Evolutionary conservation across 2,797 vertebrate species (phyloP).

Genomic region (Distichodus sexfasciatus): DNA sequence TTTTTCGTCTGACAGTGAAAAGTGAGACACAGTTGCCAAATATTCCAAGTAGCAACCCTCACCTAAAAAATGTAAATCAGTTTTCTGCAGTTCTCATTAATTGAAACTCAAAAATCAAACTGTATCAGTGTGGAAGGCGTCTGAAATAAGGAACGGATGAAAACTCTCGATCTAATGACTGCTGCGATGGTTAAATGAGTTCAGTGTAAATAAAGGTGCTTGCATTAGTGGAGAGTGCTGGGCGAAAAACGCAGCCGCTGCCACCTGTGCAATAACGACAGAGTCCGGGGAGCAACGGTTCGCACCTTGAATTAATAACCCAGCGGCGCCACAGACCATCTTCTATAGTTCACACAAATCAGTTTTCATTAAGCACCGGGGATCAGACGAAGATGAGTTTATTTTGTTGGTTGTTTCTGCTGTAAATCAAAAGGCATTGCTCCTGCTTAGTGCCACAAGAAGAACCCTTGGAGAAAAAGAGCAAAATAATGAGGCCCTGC

Average conservation of each 20-base stretch:
- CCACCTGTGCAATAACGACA: conserved; percentile 15
- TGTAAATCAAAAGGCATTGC: conserved; percentile 22
- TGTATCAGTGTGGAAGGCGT: too few species aligned
- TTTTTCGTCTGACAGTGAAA: too few species aligned
- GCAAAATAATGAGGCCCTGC: conserved; percentile 36
- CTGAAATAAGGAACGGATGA: neutral
- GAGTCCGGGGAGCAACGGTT: conserved; percentile 7
- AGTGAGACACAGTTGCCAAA: too few species aligned
- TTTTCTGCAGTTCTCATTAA: too few species aligned
- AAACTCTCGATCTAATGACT: neutral
- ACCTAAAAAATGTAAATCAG: too few species aligned
- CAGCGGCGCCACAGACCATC: neutral
- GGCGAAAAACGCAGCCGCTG: conserved; percentile 45
- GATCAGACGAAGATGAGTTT: conserved; percentile 32
- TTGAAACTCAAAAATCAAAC: too few species aligned
- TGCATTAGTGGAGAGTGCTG: neutral
- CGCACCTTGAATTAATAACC: neutral
- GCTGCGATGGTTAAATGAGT: neutral
- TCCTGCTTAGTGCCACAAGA: neutral
- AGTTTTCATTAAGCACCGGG: conserved; percentile 7
- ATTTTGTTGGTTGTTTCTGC: conserved; percentile 27
- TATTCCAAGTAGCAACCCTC: too few species aligned
- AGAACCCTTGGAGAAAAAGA: conserved; percentile 1
- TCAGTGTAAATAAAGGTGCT: conserved; percentile 5
- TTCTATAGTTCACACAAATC: neutral